Base-by-base conservation (phyloP, 1,140 invertebrate species). In the Oscheius sp. region DNA sequence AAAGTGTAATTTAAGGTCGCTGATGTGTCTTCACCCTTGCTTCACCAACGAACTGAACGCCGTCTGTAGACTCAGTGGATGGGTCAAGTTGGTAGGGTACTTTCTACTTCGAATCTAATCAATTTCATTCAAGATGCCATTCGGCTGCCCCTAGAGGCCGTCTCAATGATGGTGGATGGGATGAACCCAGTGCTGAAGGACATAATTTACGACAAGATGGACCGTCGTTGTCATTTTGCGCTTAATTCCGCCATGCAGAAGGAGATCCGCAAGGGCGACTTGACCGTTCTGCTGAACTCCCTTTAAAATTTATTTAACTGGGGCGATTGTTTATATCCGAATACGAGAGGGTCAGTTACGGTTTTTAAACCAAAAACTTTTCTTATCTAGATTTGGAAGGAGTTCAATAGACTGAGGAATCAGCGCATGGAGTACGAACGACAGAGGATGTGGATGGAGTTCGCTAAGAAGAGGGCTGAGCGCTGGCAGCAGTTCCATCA, bases 371-470 rank as follows among this genome's bases (percentile, higher is more conserved):
- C 15, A 7, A 55, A n/a, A n/a, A n/a, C n/a, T n/a, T n/a, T n/a
- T n/a, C 15, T 23, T 13, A 13, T 55, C 28, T 20, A 55, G 49
- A 55, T 55, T 20, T 55, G 49, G 49, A 55, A 55, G 15, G 15
- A 55, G 4, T 55, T 55, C 49, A 55, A 55, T 55, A 55, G 49
- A 26, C 15, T 55, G 49, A 55, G 49, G 23, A 55, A 55, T 23
- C 49, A 55, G 23, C 7, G 23, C 15, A 55, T 55, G 49, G 49
- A 55, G 28, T 55, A 55, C 49, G 49, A 55, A 23, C 15, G 23
- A 23, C 49, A 55, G 49, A 7, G 23, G 49, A 15, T 55, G 7
- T 55, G 49, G 49, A 55, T 55, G 49, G 49, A 55, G 28, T 55
- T 55, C 28, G 49, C 49, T 7, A 7, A 23, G 49, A 15, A 26